Evolutionary conservation across 2,113 vertebrate species (phyloP).

Genomic region (Dromiciops gliroides): DNA sequence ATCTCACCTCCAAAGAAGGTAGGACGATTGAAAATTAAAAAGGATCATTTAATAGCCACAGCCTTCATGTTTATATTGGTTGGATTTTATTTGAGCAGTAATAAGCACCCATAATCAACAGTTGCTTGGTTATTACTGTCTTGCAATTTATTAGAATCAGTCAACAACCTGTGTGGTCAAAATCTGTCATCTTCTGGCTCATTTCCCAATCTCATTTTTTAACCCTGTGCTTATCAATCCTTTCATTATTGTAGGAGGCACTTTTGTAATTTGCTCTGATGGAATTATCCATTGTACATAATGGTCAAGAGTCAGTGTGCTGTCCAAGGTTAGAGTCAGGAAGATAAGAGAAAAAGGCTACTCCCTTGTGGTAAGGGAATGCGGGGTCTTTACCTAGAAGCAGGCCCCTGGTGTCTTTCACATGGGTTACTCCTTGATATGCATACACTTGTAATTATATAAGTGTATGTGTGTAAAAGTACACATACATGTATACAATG

Average conservation of each 20-base stretch:
- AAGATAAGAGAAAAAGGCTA: not conserved
- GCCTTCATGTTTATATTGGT: not conserved
- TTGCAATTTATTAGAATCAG: not conserved
- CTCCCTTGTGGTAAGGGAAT: not conserved
- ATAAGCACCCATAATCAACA: not conserved
- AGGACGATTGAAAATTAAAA: constrained; percentile 68
- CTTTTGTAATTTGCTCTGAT: not conserved
- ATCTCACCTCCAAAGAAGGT: constrained; percentile 82
- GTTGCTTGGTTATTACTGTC: not conserved
- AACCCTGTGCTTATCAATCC: not conserved
- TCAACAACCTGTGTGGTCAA: not conserved
- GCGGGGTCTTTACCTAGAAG: not conserved
- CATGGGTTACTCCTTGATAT: not conserved
- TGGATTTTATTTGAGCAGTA: not conserved
- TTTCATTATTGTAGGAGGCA: not conserved
- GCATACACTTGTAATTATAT: not conserved
- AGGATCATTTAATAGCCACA: not conserved
- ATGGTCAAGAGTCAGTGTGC: not conserved
- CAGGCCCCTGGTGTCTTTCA: not conserved
- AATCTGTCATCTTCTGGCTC: not conserved
- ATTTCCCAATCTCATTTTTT: not conserved
- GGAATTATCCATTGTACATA: not conserved
- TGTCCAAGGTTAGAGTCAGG: not conserved
- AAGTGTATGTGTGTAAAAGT: not conserved
- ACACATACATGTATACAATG: not conserved